Evolutionary conservation across 2,888 invertebrate genomes (phyloP), one percentile per base, ranked within the genome.

Genomic region (Pammene aurita): DNA sequence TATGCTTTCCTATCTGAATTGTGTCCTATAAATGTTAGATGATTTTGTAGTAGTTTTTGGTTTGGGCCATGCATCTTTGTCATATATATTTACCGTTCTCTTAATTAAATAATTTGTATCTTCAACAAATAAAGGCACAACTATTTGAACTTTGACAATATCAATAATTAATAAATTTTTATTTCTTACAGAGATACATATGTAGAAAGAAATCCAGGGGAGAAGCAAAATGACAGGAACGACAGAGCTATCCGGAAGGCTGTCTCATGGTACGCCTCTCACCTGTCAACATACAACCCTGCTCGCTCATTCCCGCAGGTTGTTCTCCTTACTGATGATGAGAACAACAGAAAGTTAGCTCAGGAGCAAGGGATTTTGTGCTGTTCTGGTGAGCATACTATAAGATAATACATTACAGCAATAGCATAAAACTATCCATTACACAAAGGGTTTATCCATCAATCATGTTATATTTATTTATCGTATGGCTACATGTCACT

Each of bases 191-290:
- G 98, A 80, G 97, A 97, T 72, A 98, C 98, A 0, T 99, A 97
- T 84, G 92, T 97, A 0, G 96, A 96, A 81, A 94, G 98, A 63
- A 89, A 95, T 66, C 95, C 96, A 7, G 96, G 96, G 9, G 99
- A 99, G 88, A 94, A 95, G 18, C 91, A 94, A 55, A 98, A 98
- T 88, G 98, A 98, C 84, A 94, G 98, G 72, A 98, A 98, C 92
- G 98, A 98, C 83, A 92, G 98, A 77, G 97, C 98, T 9, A 98
- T 99, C 74, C 93, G 98, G 56, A 91, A 93, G 74, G 96, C 97
- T 0, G 94, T 96, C 0, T 89, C 93, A 16, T 99, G 98, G 98
- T 98, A 98, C 79, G 94, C 95, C 69, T 82, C 93, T 0, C 98
- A 99, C 85, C 85, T 97, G 66, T 86, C 86, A 18, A 81, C 80